Evolutionary conservation across 2,888 invertebrate species (phyloP).

Genomic region (Lamproptera curius): DNA sequence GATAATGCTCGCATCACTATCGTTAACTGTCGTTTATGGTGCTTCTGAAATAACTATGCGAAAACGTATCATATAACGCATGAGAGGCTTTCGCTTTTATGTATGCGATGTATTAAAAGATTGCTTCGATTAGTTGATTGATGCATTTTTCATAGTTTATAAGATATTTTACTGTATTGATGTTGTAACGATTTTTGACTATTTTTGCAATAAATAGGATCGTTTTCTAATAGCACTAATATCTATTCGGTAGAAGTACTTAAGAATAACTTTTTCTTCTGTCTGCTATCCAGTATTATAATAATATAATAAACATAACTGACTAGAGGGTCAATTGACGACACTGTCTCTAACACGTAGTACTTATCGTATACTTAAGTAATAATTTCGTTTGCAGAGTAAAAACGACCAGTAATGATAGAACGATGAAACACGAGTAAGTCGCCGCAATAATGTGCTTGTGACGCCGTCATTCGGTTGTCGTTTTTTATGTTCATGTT

Average conservation of each 20-base stretch:
- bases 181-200: conserved; percentile 17
- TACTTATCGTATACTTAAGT: conserved; percentile 32
- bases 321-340: neutral
- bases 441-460: conserved; percentile 37
- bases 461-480: conserved; percentile 8
- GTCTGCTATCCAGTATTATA: neutral
- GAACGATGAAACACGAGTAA: conserved; percentile 72
- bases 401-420: conserved; percentile 57
- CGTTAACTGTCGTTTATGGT: too few species aligned
- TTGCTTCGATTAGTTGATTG: neutral
- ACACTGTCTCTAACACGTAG: neutral
- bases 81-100: conserved; percentile 19
- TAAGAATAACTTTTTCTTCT: neutral
- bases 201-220: conserved; percentile 1
- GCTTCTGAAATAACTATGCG: conserved; percentile 10
- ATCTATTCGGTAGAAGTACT: conserved; percentile 6
- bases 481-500: conserved; percentile 9
- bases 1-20: too few species aligned
- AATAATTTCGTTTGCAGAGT: conserved; percentile 60
- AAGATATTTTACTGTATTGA: conserved; percentile 6
- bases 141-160: conserved; percentile 12
- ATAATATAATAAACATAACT: neutral
- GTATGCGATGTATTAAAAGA: conserved; percentile 5
- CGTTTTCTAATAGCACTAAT: conserved; percentile 9
- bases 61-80: conserved; percentile 10